Evolutionary conservation across 2,113 vertebrate species (phyloP), one percentile per base, ranked within the genome.

Genomic region (Pteropus alecto): DNA sequence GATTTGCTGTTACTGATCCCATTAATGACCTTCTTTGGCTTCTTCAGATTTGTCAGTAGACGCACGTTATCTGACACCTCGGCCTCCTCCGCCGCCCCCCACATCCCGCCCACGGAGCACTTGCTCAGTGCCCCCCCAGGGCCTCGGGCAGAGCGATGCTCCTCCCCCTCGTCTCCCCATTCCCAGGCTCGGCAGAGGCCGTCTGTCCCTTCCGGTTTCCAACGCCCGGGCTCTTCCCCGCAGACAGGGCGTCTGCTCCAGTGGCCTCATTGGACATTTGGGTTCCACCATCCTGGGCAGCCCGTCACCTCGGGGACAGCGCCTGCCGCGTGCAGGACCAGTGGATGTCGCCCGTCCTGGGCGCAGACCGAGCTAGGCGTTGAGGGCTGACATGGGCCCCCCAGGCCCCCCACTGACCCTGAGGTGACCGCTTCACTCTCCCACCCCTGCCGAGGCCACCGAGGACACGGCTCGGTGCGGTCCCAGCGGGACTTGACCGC

Each of bases 301-400:
- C 93, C 63, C 65, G 61, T 81, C 65, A 0, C 41, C 92, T 48
- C 46, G 81, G 81, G 95, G 95, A 96, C 93, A 94, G n/a, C 46
- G 83, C 74, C 95, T 83, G 93, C 92, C 81, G 93, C 58, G 84
- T 28, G 2, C 13, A 5, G 61, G 46, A 94, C 78, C 95, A 70
- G 92, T 68, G 60, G 94, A 48, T 9, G 54, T 84, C 84, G 38
- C 97, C 97, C 94, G 87, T 93, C 95, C 93, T 95, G 35, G 9
- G 35, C 8, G 6, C 9, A n/a, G 51, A n/a, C 6, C 12, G 48
- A 43, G 74, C 68, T 60, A 28, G 54, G 33, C 30, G 0, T 48
- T 3, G 11, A 65, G 61, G 33, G 46, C 28, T 15, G 21, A n/a
- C 6, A 3, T 19, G 86, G 70, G 56, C 38, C 76, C 41, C 6